Percentiles rank a stretch among this genome's conserved stretches.
phyloP scores from a whole-genome alignment of 2,113 vertebrate species.

The Odobenus rosmarus region DNA sequence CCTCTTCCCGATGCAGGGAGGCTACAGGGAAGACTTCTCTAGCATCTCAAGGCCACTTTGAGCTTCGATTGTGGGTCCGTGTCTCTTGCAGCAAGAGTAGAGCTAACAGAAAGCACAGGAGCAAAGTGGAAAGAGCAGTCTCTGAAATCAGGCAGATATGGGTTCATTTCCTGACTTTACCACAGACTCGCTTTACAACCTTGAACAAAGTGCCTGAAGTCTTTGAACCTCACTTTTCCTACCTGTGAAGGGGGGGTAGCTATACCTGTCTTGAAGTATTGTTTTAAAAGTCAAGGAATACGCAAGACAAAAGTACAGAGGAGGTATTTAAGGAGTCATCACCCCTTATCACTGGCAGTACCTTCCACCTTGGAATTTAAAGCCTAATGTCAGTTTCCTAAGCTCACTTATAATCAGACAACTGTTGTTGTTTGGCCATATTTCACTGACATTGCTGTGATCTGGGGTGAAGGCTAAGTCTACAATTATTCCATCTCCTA shows the following conservation, averaged over 20 bases:
- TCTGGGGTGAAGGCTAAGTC: constrained; percentile 49
- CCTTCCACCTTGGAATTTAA: not conserved
- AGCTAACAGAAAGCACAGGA: rapidly evolving
- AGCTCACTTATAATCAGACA: constrained; percentile 24
- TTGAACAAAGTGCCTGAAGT: not conserved
- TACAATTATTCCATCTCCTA: constrained; percentile 63
- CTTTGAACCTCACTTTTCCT: not conserved
- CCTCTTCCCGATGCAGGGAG: not conserved
- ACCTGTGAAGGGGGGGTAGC: not conserved
- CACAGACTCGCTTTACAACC: not conserved
- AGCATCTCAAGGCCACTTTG: not conserved
- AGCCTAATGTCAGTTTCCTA: not conserved
- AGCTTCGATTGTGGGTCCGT: not conserved
- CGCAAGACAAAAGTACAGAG: not conserved
- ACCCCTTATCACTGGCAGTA: not conserved
- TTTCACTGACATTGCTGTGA: constrained; percentile 48
- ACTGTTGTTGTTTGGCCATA: constrained; percentile 13
- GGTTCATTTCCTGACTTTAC: not conserved
- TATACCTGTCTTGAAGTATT: not conserved
- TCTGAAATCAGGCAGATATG: not conserved
- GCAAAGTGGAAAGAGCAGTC: not conserved
- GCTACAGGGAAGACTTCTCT: not conserved
- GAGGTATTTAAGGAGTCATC: not conserved
- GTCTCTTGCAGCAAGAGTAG: not conserved
- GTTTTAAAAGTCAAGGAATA: not conserved